Evolutionary conservation across 1,140 invertebrate species (phyloP), one percentile per base, ranked within the genome.

Genomic region (Antheraea mylitta): DNA sequence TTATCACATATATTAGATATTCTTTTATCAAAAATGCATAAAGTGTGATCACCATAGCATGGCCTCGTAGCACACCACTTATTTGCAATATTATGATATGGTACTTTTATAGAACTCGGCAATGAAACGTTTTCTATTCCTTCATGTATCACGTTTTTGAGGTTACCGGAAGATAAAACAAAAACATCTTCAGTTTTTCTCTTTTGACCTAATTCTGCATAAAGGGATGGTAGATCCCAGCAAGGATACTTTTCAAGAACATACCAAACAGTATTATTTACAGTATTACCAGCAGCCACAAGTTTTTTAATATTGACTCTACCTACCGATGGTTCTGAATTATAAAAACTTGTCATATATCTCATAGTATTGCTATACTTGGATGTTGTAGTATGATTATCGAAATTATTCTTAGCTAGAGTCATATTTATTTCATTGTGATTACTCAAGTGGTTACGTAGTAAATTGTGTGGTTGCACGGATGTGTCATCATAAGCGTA

Each of bases 21-120:
- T 2, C 58, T 58, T 60, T 76, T 72, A 11, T 75, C 73, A 22
- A 77, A 61, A 62, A 89, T 63, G 71, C 89, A 91, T 16, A 90
- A 80, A 7, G 87, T 90, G 67, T 91, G 87, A 69, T 91, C 89
- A 3, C 83, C 87, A 66, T 84, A 91, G 58, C 89, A 91, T 16
- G 89, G 89, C 68, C 76, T 71, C 18, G 74, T 70, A 64, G 69
- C 72, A 72, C 89, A 91, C 89, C 89, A 91, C 68, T 86, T 89
- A 70, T 86, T 90, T 58, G 71, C 22, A 70, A 67, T 68, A 53
- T 78, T 76, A n/a, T 60, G 66, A 19, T 68, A 68, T 2, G 64
- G 64, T 18, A 67, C 69, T 64, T 70, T 30, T 67, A 73, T 5
- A 60, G 67, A 42, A 18, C 58, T 45, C 53, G 58, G 37, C 11